A percentile compares a stretch with the other conserved stretches of the same genome.
These are phyloP conservation scores for Drosophila ercepeae DNA, from an alignment of 1,140 invertebrate genomes.

Conservation along the genomic window DNA sequence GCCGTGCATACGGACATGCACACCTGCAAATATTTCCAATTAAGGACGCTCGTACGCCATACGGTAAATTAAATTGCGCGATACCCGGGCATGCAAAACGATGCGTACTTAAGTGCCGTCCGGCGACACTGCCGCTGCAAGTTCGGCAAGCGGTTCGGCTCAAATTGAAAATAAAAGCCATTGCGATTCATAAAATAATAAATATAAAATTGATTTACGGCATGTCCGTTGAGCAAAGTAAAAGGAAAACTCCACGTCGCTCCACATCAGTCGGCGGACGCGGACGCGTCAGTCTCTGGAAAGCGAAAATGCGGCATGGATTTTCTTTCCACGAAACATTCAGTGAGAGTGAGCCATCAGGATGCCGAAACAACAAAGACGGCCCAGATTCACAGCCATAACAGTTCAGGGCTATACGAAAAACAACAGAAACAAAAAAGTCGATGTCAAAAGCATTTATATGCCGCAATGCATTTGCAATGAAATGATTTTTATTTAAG, in stretches of 20 bases:
- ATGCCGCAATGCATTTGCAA: constrained; percentile 65
- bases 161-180: constrained; percentile 66
- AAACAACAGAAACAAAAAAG: constrained; percentile 32
- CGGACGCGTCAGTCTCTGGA: constrained; percentile 9
- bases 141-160: constrained; percentile 27
- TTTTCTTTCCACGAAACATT: constrained; percentile 50
- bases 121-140: constrained; percentile 26
- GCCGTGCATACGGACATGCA: constrained; percentile 5
- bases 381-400: background rate
- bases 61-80: constrained; percentile 77
- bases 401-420: background rate
- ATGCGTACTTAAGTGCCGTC: constrained; percentile 66
- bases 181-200: constrained; percentile 81
- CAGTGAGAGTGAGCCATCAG: constrained; percentile 47
- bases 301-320: constrained; percentile 64
- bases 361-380: constrained; percentile 20
- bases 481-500: constrained; percentile 76
- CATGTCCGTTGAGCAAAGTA: constrained; percentile 40
- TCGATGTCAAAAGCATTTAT: constrained; percentile 64
- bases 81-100: constrained; percentile 63
- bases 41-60: constrained; percentile 45
- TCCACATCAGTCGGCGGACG: background rate
- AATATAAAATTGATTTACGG: constrained; percentile 82
- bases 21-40: constrained; percentile 47
- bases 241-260: constrained; percentile 1